Conservation (phyloP, 1,140 invertebrate genomes). For the Potamilus streckersoni region DNA sequence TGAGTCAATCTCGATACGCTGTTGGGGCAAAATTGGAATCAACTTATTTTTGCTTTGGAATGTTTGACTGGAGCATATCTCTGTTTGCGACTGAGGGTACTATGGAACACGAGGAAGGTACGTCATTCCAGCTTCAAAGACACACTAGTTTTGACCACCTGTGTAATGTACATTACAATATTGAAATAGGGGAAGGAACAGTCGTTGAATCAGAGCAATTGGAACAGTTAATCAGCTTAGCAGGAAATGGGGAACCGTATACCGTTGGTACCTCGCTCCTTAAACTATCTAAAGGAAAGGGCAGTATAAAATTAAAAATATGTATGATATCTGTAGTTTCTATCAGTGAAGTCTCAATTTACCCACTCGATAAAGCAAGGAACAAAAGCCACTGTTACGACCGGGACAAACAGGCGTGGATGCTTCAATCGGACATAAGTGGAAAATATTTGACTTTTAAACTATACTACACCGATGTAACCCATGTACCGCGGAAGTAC, state of each 20-base stretch:
- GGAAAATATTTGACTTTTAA: constrained; percentile 77
- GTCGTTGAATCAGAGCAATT: constrained; percentile 82
- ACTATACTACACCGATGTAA: constrained; percentile 86
- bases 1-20: constrained; percentile 31
- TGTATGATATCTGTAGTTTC: constrained; percentile 84
- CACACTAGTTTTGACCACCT: constrained; percentile 86
- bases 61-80: constrained; percentile 87
- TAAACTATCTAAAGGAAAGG: constrained; percentile 58
- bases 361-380: constrained; percentile 41
- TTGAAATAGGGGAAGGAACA: constrained; percentile 78
- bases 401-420: constrained; percentile 85
- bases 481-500: constrained; percentile 86
- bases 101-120: constrained; percentile 68
- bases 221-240: constrained; percentile 82
- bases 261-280: constrained; percentile 41
- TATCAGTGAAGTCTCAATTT: constrained; percentile 71
- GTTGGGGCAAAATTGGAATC: constrained; percentile 75
- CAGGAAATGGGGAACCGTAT: constrained; percentile 52
- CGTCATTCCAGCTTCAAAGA: constrained; percentile 75
- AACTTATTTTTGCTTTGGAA: constrained; percentile 80
- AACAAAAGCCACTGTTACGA: constrained; percentile 80
- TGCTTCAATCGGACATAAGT: constrained; percentile 83
- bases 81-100: constrained; percentile 73
- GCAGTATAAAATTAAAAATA: constrained; percentile 75
- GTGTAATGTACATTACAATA: constrained; percentile 79